Evolutionary conservation across 1,140 invertebrate species (phyloP).

Genomic region (Camponotus floridanus): DNA sequence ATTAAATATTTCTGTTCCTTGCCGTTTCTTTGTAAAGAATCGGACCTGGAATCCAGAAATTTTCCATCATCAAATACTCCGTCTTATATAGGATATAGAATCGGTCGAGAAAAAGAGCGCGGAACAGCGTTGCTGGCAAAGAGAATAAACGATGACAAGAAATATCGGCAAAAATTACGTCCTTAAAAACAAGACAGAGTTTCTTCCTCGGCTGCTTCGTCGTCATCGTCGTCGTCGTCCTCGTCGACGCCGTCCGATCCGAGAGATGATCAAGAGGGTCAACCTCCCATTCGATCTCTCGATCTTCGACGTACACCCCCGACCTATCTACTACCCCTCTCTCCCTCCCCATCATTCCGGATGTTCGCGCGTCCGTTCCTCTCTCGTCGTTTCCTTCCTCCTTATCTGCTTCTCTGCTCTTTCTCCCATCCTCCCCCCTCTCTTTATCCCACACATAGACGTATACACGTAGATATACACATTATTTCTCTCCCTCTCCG

Average conservation of each 20-base stretch:
- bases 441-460: slow-evolving; percentile 25
- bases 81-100: slow-evolving; percentile 13
- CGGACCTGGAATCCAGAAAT: not conserved
- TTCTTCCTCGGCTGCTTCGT: slow-evolving; percentile 26
- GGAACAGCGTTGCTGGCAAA: slow-evolving; percentile 27
- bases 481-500: slow-evolving; percentile 55
- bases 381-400: slow-evolving; percentile 68
- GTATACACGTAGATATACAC: slow-evolving; percentile 35
- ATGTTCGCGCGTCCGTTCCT: slow-evolving; percentile 47
- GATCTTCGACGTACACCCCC: slow-evolving; percentile 72
- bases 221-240: not conserved
- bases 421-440: slow-evolving; percentile 26
- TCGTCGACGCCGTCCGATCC: not conserved
- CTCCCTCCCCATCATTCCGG: slow-evolving; percentile 23
- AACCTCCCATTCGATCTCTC: slow-evolving; percentile 63
- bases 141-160: slow-evolving; percentile 58
- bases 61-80: slow-evolving; percentile 24
- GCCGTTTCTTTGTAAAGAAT: slow-evolving; percentile 5
- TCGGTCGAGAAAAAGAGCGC: slow-evolving; percentile 15
- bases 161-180: slow-evolving; percentile 61
- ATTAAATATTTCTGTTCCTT: not conserved
- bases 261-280: slow-evolving; percentile 43
- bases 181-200: slow-evolving; percentile 44
- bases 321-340: not conserved
- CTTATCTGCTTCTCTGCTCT: slow-evolving; percentile 68